Percentiles rank a stretch among this genome's conserved stretches.
Conservation (phyloP, 2,113 vertebrate genomes). For the Protobothrops flavoviridis region DNA sequence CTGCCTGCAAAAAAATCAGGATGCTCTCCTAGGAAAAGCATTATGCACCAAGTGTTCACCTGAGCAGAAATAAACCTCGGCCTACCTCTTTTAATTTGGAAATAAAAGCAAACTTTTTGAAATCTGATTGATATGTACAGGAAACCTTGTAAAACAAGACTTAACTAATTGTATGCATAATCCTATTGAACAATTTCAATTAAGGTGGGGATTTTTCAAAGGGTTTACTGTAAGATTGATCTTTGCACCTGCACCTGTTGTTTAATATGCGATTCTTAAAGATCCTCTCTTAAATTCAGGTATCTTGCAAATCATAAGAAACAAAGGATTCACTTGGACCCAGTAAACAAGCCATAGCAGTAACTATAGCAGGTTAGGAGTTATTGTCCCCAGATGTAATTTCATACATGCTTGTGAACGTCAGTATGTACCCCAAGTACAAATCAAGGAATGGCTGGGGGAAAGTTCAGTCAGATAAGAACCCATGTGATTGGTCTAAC, state of each 20-base stretch:
- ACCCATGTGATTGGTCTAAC: background rate
- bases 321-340: background rate
- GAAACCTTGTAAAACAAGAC: background rate
- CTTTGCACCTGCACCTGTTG: background rate
- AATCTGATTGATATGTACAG: background rate
- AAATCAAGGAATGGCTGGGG: background rate
- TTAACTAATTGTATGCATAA: background rate
- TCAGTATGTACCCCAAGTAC: too few relatives aligned
- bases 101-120: background rate
- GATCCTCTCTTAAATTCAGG: background rate
- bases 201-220: background rate
- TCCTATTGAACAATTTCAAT: rapidly evolving
- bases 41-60: background rate
- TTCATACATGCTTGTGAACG: background rate
- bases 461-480: background rate
- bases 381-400: background rate
- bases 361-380: background rate
- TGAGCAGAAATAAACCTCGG: background rate
- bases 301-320: background rate
- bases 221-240: background rate
- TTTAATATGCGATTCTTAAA: background rate
- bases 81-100: background rate
- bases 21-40: background rate
- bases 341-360: background rate
- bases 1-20: background rate